Evolutionary conservation across 2,797 vertebrate species (phyloP), one percentile per base, ranked within the genome.

Genomic region (Acipenser transmontanus): DNA sequence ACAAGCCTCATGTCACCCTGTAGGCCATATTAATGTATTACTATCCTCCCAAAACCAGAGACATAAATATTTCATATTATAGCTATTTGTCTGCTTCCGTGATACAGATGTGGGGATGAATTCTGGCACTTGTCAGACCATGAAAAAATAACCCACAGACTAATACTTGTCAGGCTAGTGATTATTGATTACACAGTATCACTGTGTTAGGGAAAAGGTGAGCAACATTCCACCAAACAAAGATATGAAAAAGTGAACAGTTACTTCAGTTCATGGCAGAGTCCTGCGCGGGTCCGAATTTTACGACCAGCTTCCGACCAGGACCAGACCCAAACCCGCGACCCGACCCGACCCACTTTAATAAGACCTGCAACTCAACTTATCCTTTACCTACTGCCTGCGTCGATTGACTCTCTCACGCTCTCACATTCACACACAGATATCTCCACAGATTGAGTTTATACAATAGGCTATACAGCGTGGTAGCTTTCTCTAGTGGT

Each of bases 151-250:
- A 78, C 75, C 66, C 76, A 54, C 54, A 73, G 73, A 69, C 72
- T 73, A 80, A 74, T 77, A 73, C 67, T 79, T 83, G 75, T 79
- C 80, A 80, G 70, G 65, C 66, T 47, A 77, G 61, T 51, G 63
- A 78, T 76, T 85, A 77, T 77, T 80, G 77, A 84, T 82, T 75
- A 78, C 62, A 66, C 8, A 62, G 66, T 70, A 73, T 83, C 82
- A 71, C 49, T 60, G 11, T 60, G 11, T 47, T 59, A 51, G 61
- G 74, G 50, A 77, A 81, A 48, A 83, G 59, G 66, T 77, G 68
- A 84, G 70, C 62, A 76, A 72, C 60, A 72, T 49, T 63, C 14
- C 66, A 57, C 5, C 50, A 74, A 71, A 47, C 12, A 69, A 68
- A 79, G 65, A 75, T 63, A 56, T 73, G 59, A 76, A 72, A 79